Evolutionary conservation across 2,888 invertebrate species (phyloP), one percentile per base, ranked within the genome.

Genomic region (Sminthurinus aureus): DNA sequence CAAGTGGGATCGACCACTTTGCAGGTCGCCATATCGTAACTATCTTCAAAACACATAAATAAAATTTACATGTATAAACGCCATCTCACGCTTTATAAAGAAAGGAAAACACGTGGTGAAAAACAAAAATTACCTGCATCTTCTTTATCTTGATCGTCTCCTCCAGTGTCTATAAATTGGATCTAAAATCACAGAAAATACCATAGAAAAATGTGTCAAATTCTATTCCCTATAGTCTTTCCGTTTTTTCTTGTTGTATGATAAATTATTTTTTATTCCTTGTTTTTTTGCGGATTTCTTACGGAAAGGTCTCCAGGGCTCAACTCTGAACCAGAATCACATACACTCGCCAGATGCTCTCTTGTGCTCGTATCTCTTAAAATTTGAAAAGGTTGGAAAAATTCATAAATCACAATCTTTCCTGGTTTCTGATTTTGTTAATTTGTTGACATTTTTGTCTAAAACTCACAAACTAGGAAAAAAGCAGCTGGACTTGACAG

Each of bases 111-210:
- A n/a, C n/a, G n/a, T n/a, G n/a, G 52, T 64, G 6, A 24, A n/a
- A 24, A 22, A 12, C 58, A 13, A 12, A 4, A 64, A 64, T 71
- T 51, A 80, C 80, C 73, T n/a, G 13, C 20, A 26, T 51, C n/a
- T 67, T 18, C 20, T 9, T 58, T 24, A 4, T 24, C 38, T 24
- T 24, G 3, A 75, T 81, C 81, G 12, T 75, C 51, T 26, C n/a
- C 1, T 22, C 81, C 81, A 11, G 38, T 0, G 38, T 81, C 74
- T 4, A 81, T 51, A 64, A 13, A 81, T 26, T 81, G 81, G 74
- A 81, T 81, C 81, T 81, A 69, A 15, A 50, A 69, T 12, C 4
- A 22, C 3, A 26, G 2, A 50, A 50, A 75, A 12, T n/a, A 13
- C 11, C 8, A n/a, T 38, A 12, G 13, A 75, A 12, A 26, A 38